Base-by-base conservation (phyloP, 2,888 invertebrate genomes). In the Protodeltote pygarga region DNA sequence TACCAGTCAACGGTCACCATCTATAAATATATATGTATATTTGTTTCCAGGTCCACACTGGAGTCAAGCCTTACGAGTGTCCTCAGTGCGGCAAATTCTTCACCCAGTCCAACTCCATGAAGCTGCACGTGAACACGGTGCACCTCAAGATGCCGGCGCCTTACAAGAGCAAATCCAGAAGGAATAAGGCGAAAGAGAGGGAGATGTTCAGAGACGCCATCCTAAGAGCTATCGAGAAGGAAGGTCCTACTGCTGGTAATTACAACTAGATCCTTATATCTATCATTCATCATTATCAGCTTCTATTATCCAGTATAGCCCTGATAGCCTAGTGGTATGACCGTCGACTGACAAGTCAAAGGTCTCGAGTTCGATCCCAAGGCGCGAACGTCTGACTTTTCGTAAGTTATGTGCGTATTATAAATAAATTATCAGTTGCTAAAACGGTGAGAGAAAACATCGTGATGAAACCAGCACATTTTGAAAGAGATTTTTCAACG, bases 21-120 rank as follows among this genome's bases (percentile, higher is more conserved):
- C 10, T 23, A 4, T 3, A 9, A 2, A 10, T 4, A 8, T 39
- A 13, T 21, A 10, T 8, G 5, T n/a, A 13, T 19, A 16, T 8
- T 29, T 37, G 16, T 2, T 40, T 23, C 0, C 75, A 89, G 89
- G 86, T 89, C 0, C 90, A 90, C 64, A 83, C 88, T 0, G 90
- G 90, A 0, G 50, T 71, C 0, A 86, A 85, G 24, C 89, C 89
- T 0, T 88, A 88, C 51, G 47, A 68, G 0, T 90, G 89, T 20
- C 72, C 77, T 0, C 66, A 80, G 0, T 89, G 87, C 20, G 82
- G 79, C 0, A 89, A 88, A 19, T 49, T 75, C 2, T 89, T 89
- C 73, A 81, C 87, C 0, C 87, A 87, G 20, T 87, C 85, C 1
- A 85, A 86, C 52, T 85, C 84, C 0, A 79, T 87, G 82, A 88